Evolutionary conservation across 2,113 vertebrate species (phyloP), one percentile per base, ranked within the genome.

Genomic region (Malurus elegans): DNA sequence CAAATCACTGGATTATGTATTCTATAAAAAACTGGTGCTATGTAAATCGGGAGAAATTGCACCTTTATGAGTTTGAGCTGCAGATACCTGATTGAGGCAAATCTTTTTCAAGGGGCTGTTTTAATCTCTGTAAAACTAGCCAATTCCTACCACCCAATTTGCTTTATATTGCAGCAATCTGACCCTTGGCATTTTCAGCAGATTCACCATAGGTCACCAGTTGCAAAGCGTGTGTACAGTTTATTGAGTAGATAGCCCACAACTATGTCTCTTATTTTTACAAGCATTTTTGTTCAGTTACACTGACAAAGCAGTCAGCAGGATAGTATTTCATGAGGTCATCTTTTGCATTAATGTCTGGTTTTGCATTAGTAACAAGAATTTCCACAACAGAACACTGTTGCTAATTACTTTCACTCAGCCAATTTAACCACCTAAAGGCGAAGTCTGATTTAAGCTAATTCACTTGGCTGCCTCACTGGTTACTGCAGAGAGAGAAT

Each of bases 251-350:
- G 58, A 81, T 47, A 74, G 29, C 60, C 65, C 85, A 87, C 81
- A 96, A 10, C 32, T 21, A 15, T 36, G 65, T 51, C 47, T 62
- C 6, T 66, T 67, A 56, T 48, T 94, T 95, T 95, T 92, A 82
- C 65, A 82, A 79, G 81, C 74, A 93, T 92, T 95, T 90, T 94
- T 96, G 56, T 92, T 79, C 74, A 50, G 44, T 94, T 87, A 94
- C 66, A 58, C 34, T 64, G 61, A 62, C 23, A 92, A 67, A 75
- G 40, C 18, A 85, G 51, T 79, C 92, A 92, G 65, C 38, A 79
- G 70, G 38, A 58, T 88, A 88, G 17, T 78, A 85, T 80, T 95
- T 91, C n/a, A 70, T 87, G 45, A 93, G 42, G 60, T 78, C 85
- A 82, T 50, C 75, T 81, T 84, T 56, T 83, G 48, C 48, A 44